Base-by-base conservation (phyloP, 2,888 invertebrate genomes). In the Herminia tarsipennalis region DNA sequence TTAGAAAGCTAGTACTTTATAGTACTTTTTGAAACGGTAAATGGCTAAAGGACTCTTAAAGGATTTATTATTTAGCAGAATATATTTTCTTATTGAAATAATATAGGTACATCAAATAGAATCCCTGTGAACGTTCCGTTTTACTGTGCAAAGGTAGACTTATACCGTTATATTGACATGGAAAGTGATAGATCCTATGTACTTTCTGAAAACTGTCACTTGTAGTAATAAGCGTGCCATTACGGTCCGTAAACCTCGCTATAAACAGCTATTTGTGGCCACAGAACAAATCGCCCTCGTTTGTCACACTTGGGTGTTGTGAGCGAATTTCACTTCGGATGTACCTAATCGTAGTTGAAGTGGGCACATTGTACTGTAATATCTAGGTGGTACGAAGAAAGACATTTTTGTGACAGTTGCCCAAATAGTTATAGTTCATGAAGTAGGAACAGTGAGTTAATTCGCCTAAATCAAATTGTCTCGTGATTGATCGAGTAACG, bases 201-300 rank as follows among this genome's bases (percentile, higher is more conserved):
- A 20, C 20, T 28, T 22, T 44, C 13, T 25, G 24, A 42, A 43
- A 25, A 33, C 24, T 44, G 33, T 44, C 29, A 28, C 48, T 25
- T 32, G 18, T 8, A 14, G 21, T 18, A 66, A 57, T 57, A 66
- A 68, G 56, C 55, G 53, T 59, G 51, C 56, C 48, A 68, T 75
- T 75, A 73, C 55, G 16, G 45, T 46, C 57, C 60, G 62, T 60
- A 52, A 55, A 55, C 55, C 52, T 46, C 56, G 43, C 55, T 53
- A 50, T 63, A 56, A 54, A 48, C 50, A 53, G 55, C 61, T 61
- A 67, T 73, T 68, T 74, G 66, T 64, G 64, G 70, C 51, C 64
- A 67, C 69, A 65, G 72, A 74, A 70, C 73, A 76, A 78, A 83
- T 81, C 65, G 53, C 67, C 61, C 61, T 69, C 71, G 74, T 83